These are phyloP conservation scores for Hypomecis atomaria DNA, from an alignment of 2,888 invertebrate genomes.

Conservation along the genomic window DNA sequence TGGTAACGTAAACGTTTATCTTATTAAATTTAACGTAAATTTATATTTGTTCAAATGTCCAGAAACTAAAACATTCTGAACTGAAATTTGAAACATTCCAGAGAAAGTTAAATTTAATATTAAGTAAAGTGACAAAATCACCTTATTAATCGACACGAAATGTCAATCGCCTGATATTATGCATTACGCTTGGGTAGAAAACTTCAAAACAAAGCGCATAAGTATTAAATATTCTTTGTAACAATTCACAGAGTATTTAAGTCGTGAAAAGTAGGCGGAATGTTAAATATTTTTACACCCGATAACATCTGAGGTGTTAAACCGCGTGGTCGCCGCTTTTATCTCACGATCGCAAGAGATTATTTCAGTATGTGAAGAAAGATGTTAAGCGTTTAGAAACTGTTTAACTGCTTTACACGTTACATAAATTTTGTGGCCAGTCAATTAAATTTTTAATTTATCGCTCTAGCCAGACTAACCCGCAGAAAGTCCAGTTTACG, in stretches of 20 bases:
- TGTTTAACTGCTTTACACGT: constrained; percentile 6
- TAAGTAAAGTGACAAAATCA: neutral
- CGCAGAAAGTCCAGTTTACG: neutral
- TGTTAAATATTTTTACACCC: constrained; percentile 26
- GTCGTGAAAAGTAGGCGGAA: constrained; percentile 23
- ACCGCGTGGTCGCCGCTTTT: constrained; percentile 22
- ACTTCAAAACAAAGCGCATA: neutral
- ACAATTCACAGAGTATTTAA: constrained; percentile 14
- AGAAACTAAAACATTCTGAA: too few species aligned
- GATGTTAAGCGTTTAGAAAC: constrained; percentile 25
- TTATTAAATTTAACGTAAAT: too few species aligned
- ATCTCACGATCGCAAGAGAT: constrained; percentile 24
- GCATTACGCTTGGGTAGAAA: too few species aligned
- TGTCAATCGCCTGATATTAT: too few species aligned
- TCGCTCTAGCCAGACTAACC: neutral
- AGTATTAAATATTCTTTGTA: constrained; percentile 3
- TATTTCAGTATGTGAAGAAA: constrained; percentile 25
- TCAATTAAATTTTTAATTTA: neutral
- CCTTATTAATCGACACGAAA: neutral
- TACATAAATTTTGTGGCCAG: constrained; percentile 4
- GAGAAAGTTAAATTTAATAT: too few species aligned
- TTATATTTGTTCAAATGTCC: too few species aligned
- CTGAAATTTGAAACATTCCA: too few species aligned
- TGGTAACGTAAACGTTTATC: too few species aligned
- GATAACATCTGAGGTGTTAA: constrained; percentile 33